Conservation (phyloP, 2,888 invertebrate species). For the Cerastis leucographa region DNA sequence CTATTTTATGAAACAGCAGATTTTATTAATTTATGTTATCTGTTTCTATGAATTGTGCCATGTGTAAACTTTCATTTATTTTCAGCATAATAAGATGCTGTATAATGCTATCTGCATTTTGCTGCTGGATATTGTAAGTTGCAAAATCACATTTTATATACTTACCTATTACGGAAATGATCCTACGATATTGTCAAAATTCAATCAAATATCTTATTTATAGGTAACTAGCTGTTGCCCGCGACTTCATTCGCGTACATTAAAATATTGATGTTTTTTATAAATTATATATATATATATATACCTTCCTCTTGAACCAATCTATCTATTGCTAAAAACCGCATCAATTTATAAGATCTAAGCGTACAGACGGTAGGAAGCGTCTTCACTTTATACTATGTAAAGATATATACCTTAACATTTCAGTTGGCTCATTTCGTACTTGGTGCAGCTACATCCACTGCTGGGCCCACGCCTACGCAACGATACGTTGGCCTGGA, state of each 20-base stretch:
- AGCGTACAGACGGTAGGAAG: too few relatives aligned
- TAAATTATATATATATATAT: too few relatives aligned
- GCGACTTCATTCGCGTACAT: too few relatives aligned
- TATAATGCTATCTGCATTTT: constrained; percentile 76
- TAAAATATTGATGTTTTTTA: too few relatives aligned
- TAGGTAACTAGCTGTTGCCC: too few relatives aligned
- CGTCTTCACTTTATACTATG: too few relatives aligned
- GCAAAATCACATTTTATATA: neutral
- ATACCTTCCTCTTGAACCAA: too few relatives aligned
- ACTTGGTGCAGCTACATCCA: constrained; percentile 82
- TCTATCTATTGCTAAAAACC: too few relatives aligned
- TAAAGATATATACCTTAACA: neutral
- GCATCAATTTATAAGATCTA: too few relatives aligned
- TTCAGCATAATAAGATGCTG: constrained; percentile 76
- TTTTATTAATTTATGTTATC: neutral
- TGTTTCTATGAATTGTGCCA: neutral
- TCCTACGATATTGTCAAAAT: neutral
- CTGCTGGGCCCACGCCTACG: constrained; percentile 78
- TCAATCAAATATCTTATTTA: too few relatives aligned
- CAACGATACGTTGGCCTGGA: constrained; percentile 78
- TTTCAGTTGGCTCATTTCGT: constrained; percentile 82
- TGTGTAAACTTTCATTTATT: constrained; percentile 34
- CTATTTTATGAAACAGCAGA: neutral
- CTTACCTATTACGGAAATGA: neutral
- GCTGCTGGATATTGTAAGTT: constrained; percentile 81